phyloP scores from a whole-genome alignment of 2,797 vertebrate species.

The Heterohyrax brucei region DNA sequence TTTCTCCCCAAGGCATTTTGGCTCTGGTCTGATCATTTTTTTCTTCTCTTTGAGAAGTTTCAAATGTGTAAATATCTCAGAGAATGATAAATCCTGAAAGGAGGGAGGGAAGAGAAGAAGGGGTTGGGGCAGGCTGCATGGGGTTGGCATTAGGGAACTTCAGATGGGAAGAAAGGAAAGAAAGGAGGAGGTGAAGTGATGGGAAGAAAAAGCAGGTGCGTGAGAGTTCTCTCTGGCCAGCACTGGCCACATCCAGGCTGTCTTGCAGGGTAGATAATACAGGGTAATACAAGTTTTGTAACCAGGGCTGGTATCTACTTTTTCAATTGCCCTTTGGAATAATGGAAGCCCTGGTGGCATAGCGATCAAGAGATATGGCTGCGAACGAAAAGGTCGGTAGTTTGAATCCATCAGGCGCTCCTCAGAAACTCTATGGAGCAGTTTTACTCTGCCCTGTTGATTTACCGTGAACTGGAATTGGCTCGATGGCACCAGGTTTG shows the following conservation, averaged over 20 bases:
- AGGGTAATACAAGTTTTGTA: fast-evolving
- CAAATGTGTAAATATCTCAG: constrained; percentile 20
- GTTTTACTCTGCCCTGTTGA: too few species aligned
- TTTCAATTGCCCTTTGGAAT: not conserved
- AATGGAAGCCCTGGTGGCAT: too few species aligned
- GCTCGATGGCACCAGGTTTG: too few species aligned
- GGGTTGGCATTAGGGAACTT: not conserved
- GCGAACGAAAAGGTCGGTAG: too few species aligned
- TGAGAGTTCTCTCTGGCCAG: not conserved
- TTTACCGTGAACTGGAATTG: too few species aligned
- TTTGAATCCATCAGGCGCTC: too few species aligned
- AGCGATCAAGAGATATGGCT: too few species aligned
- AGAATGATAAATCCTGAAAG: not conserved
- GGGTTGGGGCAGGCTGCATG: not conserved
- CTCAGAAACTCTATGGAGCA: too few species aligned
- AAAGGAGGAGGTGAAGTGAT: not conserved
- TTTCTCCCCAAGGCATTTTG: constrained; percentile 84
- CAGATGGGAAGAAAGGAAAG: not conserved
- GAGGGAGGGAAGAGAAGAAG: not conserved
- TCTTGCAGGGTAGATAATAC: too few species aligned
- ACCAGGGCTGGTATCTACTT: not conserved
- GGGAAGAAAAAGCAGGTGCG: not conserved
- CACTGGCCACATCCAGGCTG: fast-evolving
- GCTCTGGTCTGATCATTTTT: constrained; percentile 72
- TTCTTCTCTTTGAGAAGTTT: constrained; percentile 39